Conservation (phyloP, 2,113 vertebrate species). For the Chroicocephalus ridibundus region DNA sequence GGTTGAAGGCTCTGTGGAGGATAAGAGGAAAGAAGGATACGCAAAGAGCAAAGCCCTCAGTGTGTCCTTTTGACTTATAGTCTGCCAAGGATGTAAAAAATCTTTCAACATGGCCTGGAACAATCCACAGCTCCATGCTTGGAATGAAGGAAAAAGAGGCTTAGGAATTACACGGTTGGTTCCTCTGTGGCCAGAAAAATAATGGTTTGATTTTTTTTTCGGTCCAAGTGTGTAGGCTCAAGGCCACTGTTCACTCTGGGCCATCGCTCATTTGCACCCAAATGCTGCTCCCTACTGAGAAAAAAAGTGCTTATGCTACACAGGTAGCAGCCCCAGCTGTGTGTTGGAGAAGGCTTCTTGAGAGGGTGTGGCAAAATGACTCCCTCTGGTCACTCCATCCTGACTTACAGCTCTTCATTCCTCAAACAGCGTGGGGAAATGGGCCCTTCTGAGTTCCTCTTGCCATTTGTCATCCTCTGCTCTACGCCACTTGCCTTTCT, state of each 20-base stretch:
- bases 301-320: neutral
- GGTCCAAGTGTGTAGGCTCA: neutral
- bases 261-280: neutral
- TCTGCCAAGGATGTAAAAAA: neutral
- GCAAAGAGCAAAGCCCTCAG: neutral
- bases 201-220: neutral
- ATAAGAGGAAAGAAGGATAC: neutral
- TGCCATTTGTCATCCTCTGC: neutral
- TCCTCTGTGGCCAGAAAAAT: neutral
- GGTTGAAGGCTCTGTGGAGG: neutral
- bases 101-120: neutral
- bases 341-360: neutral
- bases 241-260: neutral
- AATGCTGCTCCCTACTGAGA: neutral
- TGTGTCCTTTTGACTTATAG: neutral
- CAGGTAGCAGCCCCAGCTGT: too few relatives aligned
- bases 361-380: neutral
- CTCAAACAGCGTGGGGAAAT: neutral
- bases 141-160: neutral
- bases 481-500: neutral
- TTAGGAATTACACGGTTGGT: neutral
- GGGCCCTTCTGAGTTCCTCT: neutral
- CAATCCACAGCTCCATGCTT: neutral
- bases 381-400: neutral
- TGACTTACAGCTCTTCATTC: neutral